Base-by-base conservation (phyloP, 2,113 vertebrate species). In the Chionomys nivalis region DNA sequence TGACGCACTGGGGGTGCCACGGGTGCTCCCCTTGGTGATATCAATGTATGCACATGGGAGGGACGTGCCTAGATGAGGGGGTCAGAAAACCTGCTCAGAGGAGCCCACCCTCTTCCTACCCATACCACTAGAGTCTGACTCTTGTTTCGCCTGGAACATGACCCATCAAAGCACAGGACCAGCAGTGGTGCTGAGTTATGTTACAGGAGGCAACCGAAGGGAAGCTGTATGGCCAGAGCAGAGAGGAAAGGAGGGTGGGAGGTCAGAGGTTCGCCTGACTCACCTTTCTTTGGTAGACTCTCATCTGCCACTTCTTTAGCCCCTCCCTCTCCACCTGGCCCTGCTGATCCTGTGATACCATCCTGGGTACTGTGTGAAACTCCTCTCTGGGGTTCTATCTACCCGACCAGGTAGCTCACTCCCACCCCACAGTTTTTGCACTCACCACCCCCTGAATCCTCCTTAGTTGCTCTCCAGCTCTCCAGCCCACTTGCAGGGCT, bases 231-330 rank as follows among this genome's bases (percentile, higher is more conserved):
- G 13, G 47, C 7, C 8, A 10, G 82, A 19, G 72, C 36, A 2
- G 44, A 33, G 39, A 31, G 58, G 78, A 26, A 24, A 16, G 61
- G 42, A 8, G 31, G 11, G 5, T 0, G 42, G 82, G 17, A 52
- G 66, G 79, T 0, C 0, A 2, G 16, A 0, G 0, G 61, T 8
- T 1, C 17, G 36, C 87, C 76, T 13, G 1, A 63, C 63, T 11
- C 49, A 14, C 26, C 4, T 0, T 11, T 31, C 42, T 73, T n/a
- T 1, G 17, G 9, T 26, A 26, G 44, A 14, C 68, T 61, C 4
- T 3, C 65, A 14, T 39, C 83, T 11, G 0, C 28, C 33, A 0
- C 3, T 17, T 52, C 66, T 75, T 55, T 68, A 14, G 16, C 24
- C 28, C 10, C 0, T 1, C 13, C 0, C 26, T n/a, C 19, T 63